Percentiles rank a stretch among this genome's conserved stretches.
These are phyloP conservation scores for Camptogramma bilineatum DNA, from an alignment of 2,888 invertebrate species.

Conservation along the genomic window DNA sequence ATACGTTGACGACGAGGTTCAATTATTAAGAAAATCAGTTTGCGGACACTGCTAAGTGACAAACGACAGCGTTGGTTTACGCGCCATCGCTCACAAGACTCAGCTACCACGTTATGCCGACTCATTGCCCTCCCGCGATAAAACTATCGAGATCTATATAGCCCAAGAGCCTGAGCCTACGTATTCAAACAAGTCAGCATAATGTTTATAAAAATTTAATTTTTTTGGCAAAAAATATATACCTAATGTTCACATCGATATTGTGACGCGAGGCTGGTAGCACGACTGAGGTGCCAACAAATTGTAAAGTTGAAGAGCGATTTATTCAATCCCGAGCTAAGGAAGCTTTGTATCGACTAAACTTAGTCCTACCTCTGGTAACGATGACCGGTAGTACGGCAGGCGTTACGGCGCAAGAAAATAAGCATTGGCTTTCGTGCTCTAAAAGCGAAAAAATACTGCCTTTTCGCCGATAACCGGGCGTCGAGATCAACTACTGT, in stretches of 20 bases:
- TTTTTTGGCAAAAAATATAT: background rate
- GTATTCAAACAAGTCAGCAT: background rate
- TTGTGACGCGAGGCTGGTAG: background rate
- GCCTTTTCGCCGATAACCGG: constrained; percentile 18
- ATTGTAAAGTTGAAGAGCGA: background rate
- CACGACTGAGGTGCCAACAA: background rate
- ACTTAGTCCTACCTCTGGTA: background rate
- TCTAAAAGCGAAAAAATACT: constrained; percentile 10
- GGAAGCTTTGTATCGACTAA: background rate
- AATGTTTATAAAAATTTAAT: background rate
- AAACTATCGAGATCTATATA: constrained; percentile 38
- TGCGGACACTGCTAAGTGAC: constrained; percentile 27
- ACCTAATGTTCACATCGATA: background rate
- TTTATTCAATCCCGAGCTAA: background rate
- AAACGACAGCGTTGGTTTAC: constrained; percentile 47
- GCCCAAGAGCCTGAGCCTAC: constrained; percentile 3
- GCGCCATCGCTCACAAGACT: constrained; percentile 54
- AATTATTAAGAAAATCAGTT: constrained; percentile 40
- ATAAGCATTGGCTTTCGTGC: constrained; percentile 1
- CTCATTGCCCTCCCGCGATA: constrained; percentile 39
- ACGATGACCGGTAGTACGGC: background rate
- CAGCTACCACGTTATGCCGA: constrained; percentile 29
- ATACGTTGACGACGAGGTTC: constrained; percentile 11
- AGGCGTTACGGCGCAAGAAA: constrained; percentile 9
- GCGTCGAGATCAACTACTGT: constrained; percentile 32